Conservation (phyloP, 2,888 invertebrate genomes). For the Hedychridium roseum region DNA sequence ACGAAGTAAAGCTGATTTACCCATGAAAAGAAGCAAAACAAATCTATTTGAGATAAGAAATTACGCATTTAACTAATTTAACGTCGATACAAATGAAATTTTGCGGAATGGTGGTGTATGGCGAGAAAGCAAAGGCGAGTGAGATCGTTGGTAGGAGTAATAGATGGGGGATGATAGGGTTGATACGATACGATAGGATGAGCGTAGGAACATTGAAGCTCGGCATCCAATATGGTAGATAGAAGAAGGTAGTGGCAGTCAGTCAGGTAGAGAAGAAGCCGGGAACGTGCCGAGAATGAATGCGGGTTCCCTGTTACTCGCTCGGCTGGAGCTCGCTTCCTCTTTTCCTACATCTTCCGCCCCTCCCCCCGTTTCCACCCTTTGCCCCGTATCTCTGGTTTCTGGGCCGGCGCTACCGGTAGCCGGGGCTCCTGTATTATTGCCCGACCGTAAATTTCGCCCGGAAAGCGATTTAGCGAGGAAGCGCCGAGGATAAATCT, state of each 20-base stretch:
- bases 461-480: slow-evolving; percentile 64
- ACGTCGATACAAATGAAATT: too few species aligned
- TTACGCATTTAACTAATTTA: too few species aligned
- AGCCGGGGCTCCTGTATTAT: slow-evolving; percentile 48
- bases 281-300: slow-evolving; percentile 58
- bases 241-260: slow-evolving; percentile 31
- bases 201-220: not conserved
- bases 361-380: slow-evolving; percentile 9
- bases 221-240: slow-evolving; percentile 9
- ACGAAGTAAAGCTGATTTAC: too few species aligned
- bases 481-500: slow-evolving; percentile 62
- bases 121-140: too few species aligned
- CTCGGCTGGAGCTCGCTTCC: slow-evolving; percentile 39
- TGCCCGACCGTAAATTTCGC: slow-evolving; percentile 62
- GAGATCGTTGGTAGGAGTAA: slow-evolving; percentile 7
- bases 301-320: slow-evolving; percentile 43
- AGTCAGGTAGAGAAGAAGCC: slow-evolving; percentile 48
- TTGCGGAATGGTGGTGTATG: too few species aligned
- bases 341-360: slow-evolving; percentile 14
- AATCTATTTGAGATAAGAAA: too few species aligned
- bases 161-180: slow-evolving; percentile 2
- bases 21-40: too few species aligned
- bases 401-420: slow-evolving; percentile 21
- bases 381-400: slow-evolving; percentile 5
- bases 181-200: not conserved